phyloP scores from a whole-genome alignment of 2,888 invertebrate species.

The Chalcis sispes region DNA sequence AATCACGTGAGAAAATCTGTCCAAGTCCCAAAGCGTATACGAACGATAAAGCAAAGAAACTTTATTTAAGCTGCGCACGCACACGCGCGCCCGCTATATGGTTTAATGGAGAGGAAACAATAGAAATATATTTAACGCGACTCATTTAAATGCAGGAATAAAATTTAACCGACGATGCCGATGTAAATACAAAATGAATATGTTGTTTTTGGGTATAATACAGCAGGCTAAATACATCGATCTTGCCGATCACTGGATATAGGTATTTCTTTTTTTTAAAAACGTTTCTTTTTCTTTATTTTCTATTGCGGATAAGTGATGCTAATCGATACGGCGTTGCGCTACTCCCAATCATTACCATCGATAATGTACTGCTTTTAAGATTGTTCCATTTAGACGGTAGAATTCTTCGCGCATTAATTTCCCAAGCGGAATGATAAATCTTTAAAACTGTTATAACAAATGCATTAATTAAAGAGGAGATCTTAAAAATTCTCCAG shows the following conservation, averaged over 20 bases:
- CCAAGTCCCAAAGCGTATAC: background rate
- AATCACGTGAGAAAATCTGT: conserved; percentile 54
- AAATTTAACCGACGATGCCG: conserved; percentile 1
- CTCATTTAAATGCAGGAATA: conserved; percentile 26
- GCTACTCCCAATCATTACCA: conserved; percentile 40
- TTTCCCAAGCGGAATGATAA: conserved; percentile 9
- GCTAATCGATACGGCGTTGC: conserved; percentile 45
- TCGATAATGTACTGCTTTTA: conserved; percentile 41
- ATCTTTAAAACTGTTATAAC: conserved; percentile 13
- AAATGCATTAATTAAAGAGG: background rate
- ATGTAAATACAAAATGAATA: conserved; percentile 16
- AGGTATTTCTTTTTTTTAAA: conserved; percentile 15
- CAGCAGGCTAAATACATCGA: background rate
- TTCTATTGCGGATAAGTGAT: conserved; percentile 55
- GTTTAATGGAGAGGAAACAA: background rate
- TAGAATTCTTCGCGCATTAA: conserved; percentile 17
- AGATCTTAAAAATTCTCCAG: conserved; percentile 2
- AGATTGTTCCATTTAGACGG: background rate
- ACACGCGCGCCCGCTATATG: background rate
- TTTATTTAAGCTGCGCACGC: background rate
- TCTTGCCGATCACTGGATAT: too few relatives aligned
- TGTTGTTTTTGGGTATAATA: conserved; percentile 3
- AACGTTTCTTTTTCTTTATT: conserved; percentile 25
- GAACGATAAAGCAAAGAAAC: background rate
- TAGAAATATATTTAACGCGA: conserved; percentile 8